Base-by-base conservation (phyloP, 2,113 vertebrate genomes). In the Ptilorrhoa leucosticta region DNA sequence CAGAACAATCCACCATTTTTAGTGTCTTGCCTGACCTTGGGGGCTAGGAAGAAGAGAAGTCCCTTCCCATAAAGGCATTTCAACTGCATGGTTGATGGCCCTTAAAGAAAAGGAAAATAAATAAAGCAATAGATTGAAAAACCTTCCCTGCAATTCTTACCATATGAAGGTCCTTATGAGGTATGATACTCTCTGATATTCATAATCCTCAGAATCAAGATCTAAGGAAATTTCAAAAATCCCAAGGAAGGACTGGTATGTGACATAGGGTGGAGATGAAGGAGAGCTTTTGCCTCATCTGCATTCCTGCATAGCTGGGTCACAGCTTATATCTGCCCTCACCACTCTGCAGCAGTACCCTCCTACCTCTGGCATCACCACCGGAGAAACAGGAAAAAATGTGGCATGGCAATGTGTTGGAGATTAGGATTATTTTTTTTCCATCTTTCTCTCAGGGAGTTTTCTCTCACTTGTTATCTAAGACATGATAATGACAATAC, bases 1-100 rank as follows among this genome's bases (percentile, higher is more conserved):
- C 60, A 95, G 93, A 75, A 73, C 82, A 88, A 97, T 87, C 71
- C 83, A 94, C 85, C 90, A 95, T 92, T 96, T 96, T 93, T 8
- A 47, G 30, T 68, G 83, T 88, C 68, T 57, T 89, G 64, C 64
- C 77, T 75, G 79, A 97, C 90, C 92, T 77, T 26, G 37, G 10
- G 7, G 78, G 7, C 0, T 0, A 18, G 16, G n/a, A 23, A 35
- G 83, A 76, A 92, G 66, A 75, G 24, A 4, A 83, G 56, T 63
- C 65, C 3, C 7, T 80, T 89, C 30, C 84, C 33, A 21, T 71
- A 56, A 70, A 83, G 65, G 75, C 58, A 54, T 44, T 94, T 88
- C 57, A 85, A 23, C 1, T 28, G 66, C 37, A 35, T 30, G 35
- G 40, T 8, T 66, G 27, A 33, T 28, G 22, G 37, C 37, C 81